phyloP scores from a whole-genome alignment of 2,888 invertebrate genomes.

The Pimpla rufipes region DNA sequence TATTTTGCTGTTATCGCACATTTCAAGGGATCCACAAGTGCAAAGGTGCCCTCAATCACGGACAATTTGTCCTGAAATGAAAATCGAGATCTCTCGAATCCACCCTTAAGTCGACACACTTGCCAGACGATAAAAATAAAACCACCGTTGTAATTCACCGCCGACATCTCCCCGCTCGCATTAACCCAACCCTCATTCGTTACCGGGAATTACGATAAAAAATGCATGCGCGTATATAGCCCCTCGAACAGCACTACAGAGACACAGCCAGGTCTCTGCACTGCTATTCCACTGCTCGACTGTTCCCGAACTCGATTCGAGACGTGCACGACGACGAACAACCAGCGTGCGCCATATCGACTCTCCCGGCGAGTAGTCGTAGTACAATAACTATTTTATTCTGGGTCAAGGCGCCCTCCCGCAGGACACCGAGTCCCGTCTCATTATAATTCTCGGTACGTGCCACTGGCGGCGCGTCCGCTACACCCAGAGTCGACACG shows the following conservation, averaged over 20 bases:
- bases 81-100: too few relatives aligned
- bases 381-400: conserved; percentile 24
- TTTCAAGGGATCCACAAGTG: too few relatives aligned
- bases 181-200: neutral
- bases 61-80: too few relatives aligned
- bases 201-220: neutral
- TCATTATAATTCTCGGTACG: conserved; percentile 36
- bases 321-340: conserved; percentile 1
- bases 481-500: neutral
- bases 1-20: too few relatives aligned
- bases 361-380: neutral
- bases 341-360: neutral
- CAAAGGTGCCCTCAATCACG: too few relatives aligned
- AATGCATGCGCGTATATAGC: neutral
- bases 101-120: too few relatives aligned
- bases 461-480: neutral
- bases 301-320: neutral
- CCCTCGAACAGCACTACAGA: neutral
- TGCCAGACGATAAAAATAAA: neutral
- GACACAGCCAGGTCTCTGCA: neutral
- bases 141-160: neutral
- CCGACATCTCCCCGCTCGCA: neutral
- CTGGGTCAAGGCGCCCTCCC: conserved; percentile 47
- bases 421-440: conserved; percentile 28
- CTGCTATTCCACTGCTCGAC: neutral